These are phyloP conservation scores for Pseudonaja textilis DNA, from an alignment of 2,113 vertebrate genomes.

Conservation along the genomic window DNA sequence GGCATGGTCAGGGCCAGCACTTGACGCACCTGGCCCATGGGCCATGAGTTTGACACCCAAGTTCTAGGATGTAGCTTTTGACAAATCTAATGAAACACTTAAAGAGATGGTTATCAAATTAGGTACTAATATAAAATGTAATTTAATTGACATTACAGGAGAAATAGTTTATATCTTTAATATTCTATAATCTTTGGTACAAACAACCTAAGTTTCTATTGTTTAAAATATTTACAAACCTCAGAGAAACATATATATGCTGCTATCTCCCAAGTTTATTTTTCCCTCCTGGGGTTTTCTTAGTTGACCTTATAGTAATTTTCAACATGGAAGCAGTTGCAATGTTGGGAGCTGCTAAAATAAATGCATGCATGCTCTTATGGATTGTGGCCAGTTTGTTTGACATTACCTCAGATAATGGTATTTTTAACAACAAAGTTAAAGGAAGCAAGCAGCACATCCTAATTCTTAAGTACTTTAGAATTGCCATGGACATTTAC, in stretches of 20 bases:
- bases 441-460: constrained; percentile 47
- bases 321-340: background rate
- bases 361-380: constrained; percentile 1
- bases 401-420: constrained; percentile 17
- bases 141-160: background rate
- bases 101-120: constrained; percentile 44
- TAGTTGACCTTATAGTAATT: constrained; percentile 3
- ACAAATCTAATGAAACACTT: constrained; percentile 22
- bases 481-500: constrained; percentile 58
- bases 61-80: constrained; percentile 31
- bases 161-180: constrained; percentile 9
- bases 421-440: constrained; percentile 10
- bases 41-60: too few species aligned
- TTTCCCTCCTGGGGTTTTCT: background rate
- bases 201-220: constrained; percentile 13
- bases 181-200: background rate
- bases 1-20: too few species aligned
- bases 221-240: constrained; percentile 52
- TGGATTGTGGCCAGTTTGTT: constrained; percentile 20
- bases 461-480: constrained; percentile 55
- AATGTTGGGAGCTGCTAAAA: background rate
- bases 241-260: constrained; percentile 6
- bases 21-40: too few species aligned
- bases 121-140: constrained; percentile 40
- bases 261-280: background rate